These are phyloP conservation scores for Bicyclus anynana DNA, from an alignment of 1,140 invertebrate genomes.

Conservation along the genomic window DNA sequence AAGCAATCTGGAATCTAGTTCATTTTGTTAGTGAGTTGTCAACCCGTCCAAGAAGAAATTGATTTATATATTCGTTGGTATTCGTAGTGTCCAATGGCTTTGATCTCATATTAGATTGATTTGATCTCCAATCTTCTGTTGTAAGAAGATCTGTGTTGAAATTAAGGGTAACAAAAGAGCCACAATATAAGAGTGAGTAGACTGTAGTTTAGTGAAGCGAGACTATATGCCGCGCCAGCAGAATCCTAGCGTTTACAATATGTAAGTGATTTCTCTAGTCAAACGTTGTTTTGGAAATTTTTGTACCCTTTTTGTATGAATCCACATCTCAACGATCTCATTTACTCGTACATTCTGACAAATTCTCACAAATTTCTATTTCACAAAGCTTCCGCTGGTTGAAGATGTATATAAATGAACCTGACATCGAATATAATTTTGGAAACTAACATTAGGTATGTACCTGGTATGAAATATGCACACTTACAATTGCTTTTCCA, in stretches of 20 bases:
- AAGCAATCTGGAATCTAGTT: slow-evolving; percentile 6
- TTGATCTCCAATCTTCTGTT: slow-evolving; percentile 47
- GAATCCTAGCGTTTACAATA: slow-evolving; percentile 32
- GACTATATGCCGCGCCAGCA: slow-evolving; percentile 1
- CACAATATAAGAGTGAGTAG: slow-evolving; percentile 26
- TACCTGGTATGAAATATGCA: too few relatives aligned
- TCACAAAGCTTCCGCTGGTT: too few relatives aligned
- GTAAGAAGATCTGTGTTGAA: slow-evolving; percentile 43
- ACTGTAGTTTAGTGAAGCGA: slow-evolving; percentile 17
- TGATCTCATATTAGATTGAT: slow-evolving; percentile 20
- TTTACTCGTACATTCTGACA: too few relatives aligned
- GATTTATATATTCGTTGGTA: slow-evolving; percentile 34
- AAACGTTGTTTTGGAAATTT: slow-evolving; percentile 43
- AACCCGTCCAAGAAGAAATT: slow-evolving; percentile 63
- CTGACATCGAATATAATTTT: too few relatives aligned
- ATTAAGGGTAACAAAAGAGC: slow-evolving; percentile 13
- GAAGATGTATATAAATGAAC: too few relatives aligned
- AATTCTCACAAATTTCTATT: too few relatives aligned
- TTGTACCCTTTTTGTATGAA: slow-evolving; percentile 7
- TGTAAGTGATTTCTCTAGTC: slow-evolving; percentile 47
- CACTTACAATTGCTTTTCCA: too few relatives aligned
- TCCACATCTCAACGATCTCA: too few relatives aligned
- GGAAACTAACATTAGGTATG: too few relatives aligned
- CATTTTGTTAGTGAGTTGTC: slow-evolving; percentile 58
- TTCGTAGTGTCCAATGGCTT: slow-evolving; percentile 17